Base-by-base conservation (phyloP, 2,888 invertebrate species). In the Abscondita cerata region DNA sequence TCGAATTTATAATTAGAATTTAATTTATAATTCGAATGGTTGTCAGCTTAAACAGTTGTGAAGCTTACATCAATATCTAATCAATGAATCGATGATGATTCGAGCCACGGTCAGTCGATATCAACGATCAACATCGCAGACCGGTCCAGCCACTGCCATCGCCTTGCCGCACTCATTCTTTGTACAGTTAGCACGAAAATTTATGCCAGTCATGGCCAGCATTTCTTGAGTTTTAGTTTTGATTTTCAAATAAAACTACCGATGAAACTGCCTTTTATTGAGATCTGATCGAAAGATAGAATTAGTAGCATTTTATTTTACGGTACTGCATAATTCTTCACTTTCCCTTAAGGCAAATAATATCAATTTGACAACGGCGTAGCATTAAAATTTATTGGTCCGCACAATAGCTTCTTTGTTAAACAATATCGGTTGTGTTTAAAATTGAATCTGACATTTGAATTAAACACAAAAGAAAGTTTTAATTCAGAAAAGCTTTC, bases 71-170 rank as follows among this genome's bases (percentile, higher is more conserved):
- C 70, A 76, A 75, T 78, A 78, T 78, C 78, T 78, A 78, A 78
- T 78, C 78, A 78, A 78, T 78, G 78, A 76, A 78, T 78, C 78
- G 76, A 77, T 77, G 77, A 78, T 77, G 76, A 75, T 77, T 73
- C 75, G 71, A 71, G 76, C 72, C 72, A 65, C 73, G 73, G 72
- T 71, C 72, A 69, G 71, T 62, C 73, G 72, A 72, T 77, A 77
- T 77, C 77, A 70, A 68, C 70, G 76, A 76, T 76, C 77, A 70
- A 71, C 68, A 61, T 33, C 38, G 65, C 52, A 64, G 75, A 77
- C 78, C 77, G 78, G 78, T 78, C 75, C 70, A 70, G 73, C 71
- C 74, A 75, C 74, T 75, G 57, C 67, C 59, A 61, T 50, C 52
- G 66, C 62, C 64, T 67, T 60, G 66, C 69, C 66, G 51, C 67